phyloP scores from a whole-genome alignment of 2,113 vertebrate species.

The Xiphophorus hellerii region DNA sequence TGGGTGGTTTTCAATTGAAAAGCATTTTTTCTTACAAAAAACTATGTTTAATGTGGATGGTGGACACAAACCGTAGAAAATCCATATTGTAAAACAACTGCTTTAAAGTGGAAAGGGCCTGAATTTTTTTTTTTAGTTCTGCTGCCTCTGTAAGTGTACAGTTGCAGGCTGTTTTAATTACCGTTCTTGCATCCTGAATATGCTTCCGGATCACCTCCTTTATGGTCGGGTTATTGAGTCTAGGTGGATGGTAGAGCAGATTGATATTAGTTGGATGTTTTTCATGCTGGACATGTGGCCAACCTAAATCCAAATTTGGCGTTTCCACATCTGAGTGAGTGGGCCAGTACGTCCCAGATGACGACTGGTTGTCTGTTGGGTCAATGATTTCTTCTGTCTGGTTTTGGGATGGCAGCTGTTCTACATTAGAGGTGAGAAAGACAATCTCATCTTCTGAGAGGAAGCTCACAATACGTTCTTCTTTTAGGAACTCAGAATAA shows the following conservation, averaged over 20 bases:
- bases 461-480: conserved; percentile 86
- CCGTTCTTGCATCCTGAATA: conserved; percentile 93
- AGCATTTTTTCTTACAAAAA: background rate
- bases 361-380: conserved; percentile 81
- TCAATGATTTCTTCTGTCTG: conserved; percentile 73
- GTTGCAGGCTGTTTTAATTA: conserved; percentile 68
- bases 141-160: background rate
- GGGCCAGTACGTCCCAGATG: conserved; percentile 97
- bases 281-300: conserved; percentile 87
- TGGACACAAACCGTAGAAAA: background rate
- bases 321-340: conserved; percentile 90
- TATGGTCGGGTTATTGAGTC: conserved; percentile 90
- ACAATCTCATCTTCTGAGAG: conserved; percentile 89
- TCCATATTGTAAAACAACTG: background rate
- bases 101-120: background rate
- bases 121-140: background rate
- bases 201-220: conserved; percentile 93
- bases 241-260: conserved; percentile 91
- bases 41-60: no score
- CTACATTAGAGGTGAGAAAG: conserved; percentile 86
- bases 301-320: conserved; percentile 94
- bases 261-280: conserved; percentile 87
- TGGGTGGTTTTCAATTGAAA: background rate
- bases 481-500: conserved; percentile 88
- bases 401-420: conserved; percentile 70